These are phyloP conservation scores for Calvadosia cruxmelitensis DNA, from an alignment of 30 jellyfish, hydroid and myxozoan genomes.

Conservation along the genomic window DNA sequence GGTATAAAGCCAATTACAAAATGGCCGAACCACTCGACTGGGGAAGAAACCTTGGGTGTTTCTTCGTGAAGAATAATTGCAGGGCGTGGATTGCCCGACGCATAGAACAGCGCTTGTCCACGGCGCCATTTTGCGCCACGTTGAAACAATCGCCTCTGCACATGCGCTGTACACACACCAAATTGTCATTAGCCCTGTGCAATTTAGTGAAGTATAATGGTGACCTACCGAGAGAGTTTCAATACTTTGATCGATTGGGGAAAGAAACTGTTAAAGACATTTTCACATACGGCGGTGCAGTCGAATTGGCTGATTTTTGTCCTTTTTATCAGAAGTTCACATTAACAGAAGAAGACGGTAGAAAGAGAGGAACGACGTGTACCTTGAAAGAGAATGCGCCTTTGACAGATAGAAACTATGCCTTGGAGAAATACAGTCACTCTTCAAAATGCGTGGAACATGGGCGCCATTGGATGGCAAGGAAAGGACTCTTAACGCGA, in stretches of 20 bases:
- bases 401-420: conserved; percentile 45
- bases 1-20: conserved; percentile 81
- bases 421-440: conserved; percentile 47
- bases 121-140: conserved; percentile 93
- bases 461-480: conserved; percentile 91
- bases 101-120: conserved; percentile 36
- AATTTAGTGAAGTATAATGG: conserved; percentile 67
- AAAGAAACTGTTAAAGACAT: conserved; percentile 68
- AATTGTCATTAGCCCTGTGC: conserved; percentile 70
- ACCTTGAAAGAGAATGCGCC: conserved; percentile 68
- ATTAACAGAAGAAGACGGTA: conserved; percentile 77
- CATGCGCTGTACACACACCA: conserved; percentile 87
- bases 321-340: conserved; percentile 88
- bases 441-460: conserved; percentile 70
- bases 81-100: conserved; percentile 94
- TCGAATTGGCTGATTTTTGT: conserved; percentile 82
- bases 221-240: conserved; percentile 59
- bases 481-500: conserved; percentile 70
- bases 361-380: conserved; percentile 86
- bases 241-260: conserved; percentile 75
- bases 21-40: conserved; percentile 86
- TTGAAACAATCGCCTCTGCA: conserved; percentile 85
- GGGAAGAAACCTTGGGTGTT: conserved; percentile 81
- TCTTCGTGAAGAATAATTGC: conserved; percentile 73
- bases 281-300: conserved; percentile 85